These are phyloP conservation scores for Villa cingulata DNA, from an alignment of 2,888 invertebrate species.

Conservation along the genomic window DNA sequence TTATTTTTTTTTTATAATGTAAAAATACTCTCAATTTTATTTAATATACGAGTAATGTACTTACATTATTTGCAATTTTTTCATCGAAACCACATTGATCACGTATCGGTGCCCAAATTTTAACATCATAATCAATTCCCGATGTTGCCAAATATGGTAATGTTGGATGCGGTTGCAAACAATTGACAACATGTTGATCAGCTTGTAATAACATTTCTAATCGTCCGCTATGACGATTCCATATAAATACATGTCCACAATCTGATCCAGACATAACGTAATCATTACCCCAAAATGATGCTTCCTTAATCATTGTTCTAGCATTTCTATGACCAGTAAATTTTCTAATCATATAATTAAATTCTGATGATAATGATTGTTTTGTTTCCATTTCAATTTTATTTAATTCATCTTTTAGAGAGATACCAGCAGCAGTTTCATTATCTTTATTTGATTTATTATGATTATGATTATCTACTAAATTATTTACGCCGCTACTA, in stretches of 20 bases:
- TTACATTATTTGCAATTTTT: conserved; percentile 44
- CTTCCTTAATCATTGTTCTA: conserved; percentile 69
- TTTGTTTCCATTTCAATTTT: conserved; percentile 22
- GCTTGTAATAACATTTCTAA: conserved; percentile 64
- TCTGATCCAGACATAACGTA: conserved; percentile 79
- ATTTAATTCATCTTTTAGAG: conserved; percentile 21
- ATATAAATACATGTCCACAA: conserved; percentile 75
- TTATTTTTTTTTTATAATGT: background rate
- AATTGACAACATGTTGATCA: conserved; percentile 73
- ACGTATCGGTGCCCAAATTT: conserved; percentile 64
- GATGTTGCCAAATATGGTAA: conserved; percentile 65
- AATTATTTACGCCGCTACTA: background rate
- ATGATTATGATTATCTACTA: conserved; percentile 16
- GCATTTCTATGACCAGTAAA: conserved; percentile 71
- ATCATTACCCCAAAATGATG: conserved; percentile 69
- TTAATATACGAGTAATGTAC: too few species aligned
- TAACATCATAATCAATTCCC: conserved; percentile 80
- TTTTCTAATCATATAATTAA: conserved; percentile 45
- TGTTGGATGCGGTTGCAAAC: conserved; percentile 69
- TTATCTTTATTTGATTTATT: too few species aligned
- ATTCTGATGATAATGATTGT: conserved; percentile 12
- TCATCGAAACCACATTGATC: conserved; percentile 47
- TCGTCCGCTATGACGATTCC: conserved; percentile 57
- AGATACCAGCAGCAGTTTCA: conserved; percentile 13
- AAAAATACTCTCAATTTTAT: too few species aligned